Evolutionary conservation across 2,797 vertebrate species (phyloP).

Genomic region (Gadopsis marmoratus): DNA sequence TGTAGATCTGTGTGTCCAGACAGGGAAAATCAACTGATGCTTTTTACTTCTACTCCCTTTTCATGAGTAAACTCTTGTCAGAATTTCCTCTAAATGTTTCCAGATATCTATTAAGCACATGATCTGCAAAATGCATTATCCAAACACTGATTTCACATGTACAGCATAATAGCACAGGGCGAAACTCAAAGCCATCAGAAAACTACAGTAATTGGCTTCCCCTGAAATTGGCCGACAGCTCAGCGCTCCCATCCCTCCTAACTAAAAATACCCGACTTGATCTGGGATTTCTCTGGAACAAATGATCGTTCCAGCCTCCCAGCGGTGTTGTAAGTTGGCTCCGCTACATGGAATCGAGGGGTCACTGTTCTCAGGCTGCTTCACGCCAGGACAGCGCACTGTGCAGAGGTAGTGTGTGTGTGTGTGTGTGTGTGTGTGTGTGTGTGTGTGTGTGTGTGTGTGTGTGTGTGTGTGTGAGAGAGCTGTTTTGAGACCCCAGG

Average conservation of each 20-base stretch:
- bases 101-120: conserved; percentile 12
- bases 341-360: conserved; percentile 21
- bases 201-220: conserved; percentile 29
- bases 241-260: conserved; percentile 33
- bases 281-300: conserved; percentile 55
- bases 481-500: too few relatives aligned
- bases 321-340: conserved; percentile 55
- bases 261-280: conserved; percentile 53
- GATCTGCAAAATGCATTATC: conserved; percentile 30
- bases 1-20: conserved; percentile 39
- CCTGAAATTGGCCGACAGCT: conserved; percentile 20
- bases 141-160: conserved; percentile 4
- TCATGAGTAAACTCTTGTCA: conserved; percentile 13
- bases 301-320: conserved; percentile 49
- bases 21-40: conserved; percentile 36
- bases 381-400: conserved; percentile 19
- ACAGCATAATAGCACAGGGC: conserved; percentile 10
- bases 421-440: conserved; percentile 15
- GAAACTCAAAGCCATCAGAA: conserved; percentile 25
- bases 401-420: conserved; percentile 6
- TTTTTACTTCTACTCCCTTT: conserved; percentile 11
- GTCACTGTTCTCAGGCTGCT: conserved; percentile 47
- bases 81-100: conserved; percentile 34
- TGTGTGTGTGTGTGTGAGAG: too few relatives aligned
- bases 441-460: too few relatives aligned